phyloP scores from a whole-genome alignment of 1,140 invertebrate genomes.

The Lycorma delicatula region DNA sequence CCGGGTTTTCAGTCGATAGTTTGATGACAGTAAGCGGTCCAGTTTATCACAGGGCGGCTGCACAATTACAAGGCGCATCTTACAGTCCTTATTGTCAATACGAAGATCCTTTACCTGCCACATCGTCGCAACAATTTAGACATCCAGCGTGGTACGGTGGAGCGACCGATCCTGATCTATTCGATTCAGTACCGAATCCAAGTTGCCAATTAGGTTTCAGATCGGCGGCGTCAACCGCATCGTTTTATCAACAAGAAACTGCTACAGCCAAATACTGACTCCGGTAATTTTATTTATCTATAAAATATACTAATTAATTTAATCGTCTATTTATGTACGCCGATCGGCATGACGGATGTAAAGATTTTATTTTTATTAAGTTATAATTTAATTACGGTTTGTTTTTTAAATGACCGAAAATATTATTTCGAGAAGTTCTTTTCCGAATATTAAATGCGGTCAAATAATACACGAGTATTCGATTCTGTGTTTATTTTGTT shows the following conservation, averaged over 20 bases:
- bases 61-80: not conserved
- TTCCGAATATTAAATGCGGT: too few species aligned
- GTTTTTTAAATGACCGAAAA: too few species aligned
- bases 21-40: constrained; percentile 18
- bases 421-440: too few species aligned
- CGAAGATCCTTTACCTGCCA: constrained; percentile 13
- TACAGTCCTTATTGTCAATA: constrained; percentile 13
- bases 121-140: constrained; percentile 20
- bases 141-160: constrained; percentile 21
- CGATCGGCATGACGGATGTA: too few species aligned
- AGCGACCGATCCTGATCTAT: constrained; percentile 18
- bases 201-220: constrained; percentile 24
- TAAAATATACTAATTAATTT: too few species aligned
- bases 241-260: constrained; percentile 20
- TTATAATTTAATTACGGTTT: too few species aligned
- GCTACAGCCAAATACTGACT: constrained; percentile 13
- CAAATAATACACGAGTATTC: too few species aligned
- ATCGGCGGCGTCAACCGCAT: constrained; percentile 12
- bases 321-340: too few species aligned
- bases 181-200: constrained; percentile 19
- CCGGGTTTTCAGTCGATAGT: constrained; percentile 21
- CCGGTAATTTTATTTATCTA: too few species aligned
- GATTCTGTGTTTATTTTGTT: too few species aligned
- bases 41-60: constrained; percentile 8
- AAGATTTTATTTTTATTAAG: too few species aligned